These are phyloP conservation scores for Hylyphantes graminicola DNA, from an alignment of 1,140 invertebrate species.

Conservation along the genomic window DNA sequence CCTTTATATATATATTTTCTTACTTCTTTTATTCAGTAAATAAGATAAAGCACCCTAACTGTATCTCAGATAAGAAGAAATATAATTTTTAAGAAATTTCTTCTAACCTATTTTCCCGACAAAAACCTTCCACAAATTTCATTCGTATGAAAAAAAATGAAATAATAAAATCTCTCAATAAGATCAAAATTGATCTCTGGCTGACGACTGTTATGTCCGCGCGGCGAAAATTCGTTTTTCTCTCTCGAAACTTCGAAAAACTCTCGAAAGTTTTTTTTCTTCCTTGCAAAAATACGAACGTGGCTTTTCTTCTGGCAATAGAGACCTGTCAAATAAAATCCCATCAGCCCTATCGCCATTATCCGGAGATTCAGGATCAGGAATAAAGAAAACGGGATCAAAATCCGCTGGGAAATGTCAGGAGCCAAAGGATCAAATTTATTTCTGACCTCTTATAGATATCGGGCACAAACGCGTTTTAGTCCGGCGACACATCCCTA, in stretches of 20 bases:
- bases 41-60: no score
- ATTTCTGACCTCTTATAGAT: constrained; percentile 27
- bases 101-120: no score
- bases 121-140: no score
- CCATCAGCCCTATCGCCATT: constrained; percentile 36
- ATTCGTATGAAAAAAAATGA: no score
- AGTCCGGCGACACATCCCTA: constrained; percentile 21
- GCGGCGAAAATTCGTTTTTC: constrained; percentile 31
- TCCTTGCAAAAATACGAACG: neutral
- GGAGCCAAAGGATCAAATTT: constrained; percentile 30
- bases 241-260: constrained; percentile 7
- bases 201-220: constrained; percentile 45
- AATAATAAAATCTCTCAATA: no score
- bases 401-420: constrained; percentile 44
- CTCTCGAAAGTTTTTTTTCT: constrained; percentile 42
- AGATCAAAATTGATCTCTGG: constrained; percentile 41
- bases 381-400: neutral
- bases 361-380: constrained; percentile 9
- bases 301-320: constrained; percentile 11
- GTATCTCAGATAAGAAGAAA: no score
- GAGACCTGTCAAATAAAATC: constrained; percentile 45
- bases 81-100: no score
- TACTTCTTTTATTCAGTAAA: no score
- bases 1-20: no score
- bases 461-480: constrained; percentile 46